phyloP scores from a whole-genome alignment of 1,140 invertebrate species.

The Pseudachorutes palmiensis region DNA sequence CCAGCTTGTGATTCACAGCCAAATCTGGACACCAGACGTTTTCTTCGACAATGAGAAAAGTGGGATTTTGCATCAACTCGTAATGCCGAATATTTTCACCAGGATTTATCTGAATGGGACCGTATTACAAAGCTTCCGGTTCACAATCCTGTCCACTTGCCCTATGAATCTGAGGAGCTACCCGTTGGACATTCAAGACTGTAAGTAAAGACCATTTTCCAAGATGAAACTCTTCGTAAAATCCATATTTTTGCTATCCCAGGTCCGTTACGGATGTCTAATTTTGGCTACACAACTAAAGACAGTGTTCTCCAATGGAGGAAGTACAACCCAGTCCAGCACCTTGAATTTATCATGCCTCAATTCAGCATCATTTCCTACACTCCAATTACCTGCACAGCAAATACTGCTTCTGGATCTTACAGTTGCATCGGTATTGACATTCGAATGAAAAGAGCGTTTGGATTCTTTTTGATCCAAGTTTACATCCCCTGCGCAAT shows the following conservation, averaged over 20 bases:
- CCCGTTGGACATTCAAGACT: constrained; percentile 47
- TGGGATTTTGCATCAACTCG: constrained; percentile 19
- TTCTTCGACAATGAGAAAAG: constrained; percentile 31
- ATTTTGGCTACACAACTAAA: constrained; percentile 50
- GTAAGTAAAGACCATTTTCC: neutral
- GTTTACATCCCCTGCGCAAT: constrained; percentile 46
- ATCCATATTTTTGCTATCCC: constrained; percentile 34
- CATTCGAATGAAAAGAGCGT: constrained; percentile 15
- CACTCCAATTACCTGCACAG: neutral
- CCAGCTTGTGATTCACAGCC: neutral
- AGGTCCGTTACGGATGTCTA: constrained; percentile 46
- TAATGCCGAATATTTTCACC: constrained; percentile 26
- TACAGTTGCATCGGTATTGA: constrained; percentile 24
- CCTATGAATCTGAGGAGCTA: constrained; percentile 49
- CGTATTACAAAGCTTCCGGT: constrained; percentile 22
- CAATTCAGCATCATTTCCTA: constrained; percentile 40
- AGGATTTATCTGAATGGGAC: constrained; percentile 26
- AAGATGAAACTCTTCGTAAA: neutral
- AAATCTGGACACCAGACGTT: constrained; percentile 28
- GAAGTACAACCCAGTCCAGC: constrained; percentile 46
- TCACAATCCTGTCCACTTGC: constrained; percentile 45
- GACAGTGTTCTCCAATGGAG: constrained; percentile 50
- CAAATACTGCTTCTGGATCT: constrained; percentile 11
- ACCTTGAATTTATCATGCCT: constrained; percentile 48
- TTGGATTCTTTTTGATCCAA: constrained; percentile 41